These are phyloP conservation scores for Rachycentron canadum DNA, from an alignment of 2,797 vertebrate genomes.

Conservation along the genomic window DNA sequence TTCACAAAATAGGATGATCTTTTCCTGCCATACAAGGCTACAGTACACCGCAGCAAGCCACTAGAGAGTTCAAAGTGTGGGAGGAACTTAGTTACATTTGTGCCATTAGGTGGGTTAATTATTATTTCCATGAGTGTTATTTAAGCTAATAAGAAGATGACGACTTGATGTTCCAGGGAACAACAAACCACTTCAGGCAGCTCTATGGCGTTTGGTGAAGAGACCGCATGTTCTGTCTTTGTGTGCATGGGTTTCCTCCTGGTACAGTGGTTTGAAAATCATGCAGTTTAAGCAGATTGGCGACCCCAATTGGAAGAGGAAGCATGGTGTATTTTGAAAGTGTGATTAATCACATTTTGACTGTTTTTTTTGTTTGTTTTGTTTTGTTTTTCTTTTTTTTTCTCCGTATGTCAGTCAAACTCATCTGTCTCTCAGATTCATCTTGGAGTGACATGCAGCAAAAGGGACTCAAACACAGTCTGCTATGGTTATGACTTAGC, in stretches of 20 bases:
- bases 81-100: not conserved
- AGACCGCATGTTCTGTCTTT: not conserved
- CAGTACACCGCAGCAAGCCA: not conserved
- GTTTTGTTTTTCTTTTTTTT: not conserved
- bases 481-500: too few species aligned
- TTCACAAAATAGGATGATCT: not conserved
- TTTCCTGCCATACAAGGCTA: not conserved
- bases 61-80: not conserved
- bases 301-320: not conserved
- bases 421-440: not conserved
- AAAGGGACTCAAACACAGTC: too few species aligned
- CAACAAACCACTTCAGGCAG: not conserved
- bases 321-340: not conserved
- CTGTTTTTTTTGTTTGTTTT: too few species aligned
- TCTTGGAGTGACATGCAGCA: too few species aligned
- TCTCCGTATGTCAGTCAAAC: not conserved
- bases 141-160: slow-evolving; percentile 4
- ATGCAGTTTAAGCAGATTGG: not conserved
- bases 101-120: not conserved
- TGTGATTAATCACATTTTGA: too few species aligned
- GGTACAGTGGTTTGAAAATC: not conserved
- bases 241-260: not conserved
- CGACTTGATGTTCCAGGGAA: slow-evolving; percentile 4
- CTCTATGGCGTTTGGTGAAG: slow-evolving; percentile 20
- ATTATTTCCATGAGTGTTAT: not conserved